These are phyloP conservation scores for Druon quercuslanigerum DNA, from an alignment of 1,140 invertebrate genomes.

Conservation along the genomic window DNA sequence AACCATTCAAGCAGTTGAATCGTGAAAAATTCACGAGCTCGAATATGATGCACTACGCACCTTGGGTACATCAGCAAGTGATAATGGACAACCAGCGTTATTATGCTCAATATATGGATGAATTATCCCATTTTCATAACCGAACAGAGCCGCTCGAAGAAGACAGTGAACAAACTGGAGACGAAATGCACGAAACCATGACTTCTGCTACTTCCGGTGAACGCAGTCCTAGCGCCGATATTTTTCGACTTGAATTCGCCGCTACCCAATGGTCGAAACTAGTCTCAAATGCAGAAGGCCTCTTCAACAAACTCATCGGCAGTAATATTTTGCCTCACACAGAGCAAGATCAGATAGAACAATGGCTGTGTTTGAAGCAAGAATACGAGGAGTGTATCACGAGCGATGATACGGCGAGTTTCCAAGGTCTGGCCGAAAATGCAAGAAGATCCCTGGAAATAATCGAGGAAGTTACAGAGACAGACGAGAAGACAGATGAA, in stretches of 20 bases:
- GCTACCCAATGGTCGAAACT: conserved; percentile 88
- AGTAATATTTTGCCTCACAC: conserved; percentile 80
- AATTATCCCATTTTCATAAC: conserved; percentile 57
- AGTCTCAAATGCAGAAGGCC: conserved; percentile 88
- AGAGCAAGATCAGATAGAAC: conserved; percentile 87
- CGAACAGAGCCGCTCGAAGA: conserved; percentile 63
- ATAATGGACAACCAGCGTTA: conserved; percentile 65
- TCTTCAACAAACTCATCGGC: conserved; percentile 82
- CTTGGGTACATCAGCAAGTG: conserved; percentile 64
- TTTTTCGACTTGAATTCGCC: conserved; percentile 87
- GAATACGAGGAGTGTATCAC: conserved; percentile 89
- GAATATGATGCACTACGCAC: conserved; percentile 66
- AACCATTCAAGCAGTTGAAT: neutral
- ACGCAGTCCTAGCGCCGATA: conserved; percentile 70
- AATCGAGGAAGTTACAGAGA: conserved; percentile 80
- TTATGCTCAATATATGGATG: conserved; percentile 62
- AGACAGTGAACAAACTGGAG: conserved; percentile 64
- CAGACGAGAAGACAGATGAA: conserved; percentile 72
- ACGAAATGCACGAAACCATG: conserved; percentile 68
- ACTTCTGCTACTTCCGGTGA: conserved; percentile 71
- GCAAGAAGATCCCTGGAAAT: conserved; percentile 78
- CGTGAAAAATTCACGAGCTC: neutral
- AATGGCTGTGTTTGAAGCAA: conserved; percentile 89
- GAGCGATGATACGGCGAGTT: conserved; percentile 74
- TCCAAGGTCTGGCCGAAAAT: conserved; percentile 73